Conservation (phyloP, 1,140 invertebrate genomes). For the Hirudo medicinalis region DNA sequence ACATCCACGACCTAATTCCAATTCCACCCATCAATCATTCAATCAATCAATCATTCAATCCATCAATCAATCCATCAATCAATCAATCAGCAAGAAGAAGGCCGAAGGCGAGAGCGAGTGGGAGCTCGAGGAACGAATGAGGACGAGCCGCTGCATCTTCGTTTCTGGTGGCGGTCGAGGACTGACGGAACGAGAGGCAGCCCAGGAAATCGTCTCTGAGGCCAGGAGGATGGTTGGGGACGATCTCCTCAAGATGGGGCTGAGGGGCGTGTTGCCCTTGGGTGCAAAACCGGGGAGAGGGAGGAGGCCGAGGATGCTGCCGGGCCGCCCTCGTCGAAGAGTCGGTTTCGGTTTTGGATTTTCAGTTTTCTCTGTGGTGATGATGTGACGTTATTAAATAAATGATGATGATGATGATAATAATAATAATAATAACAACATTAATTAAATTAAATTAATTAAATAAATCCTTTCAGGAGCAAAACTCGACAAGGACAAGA, state of each 20-base stretch:
- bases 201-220: constrained; percentile 61
- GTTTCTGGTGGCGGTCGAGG: constrained; percentile 62
- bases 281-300: too few relatives aligned
- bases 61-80: constrained; percentile 17
- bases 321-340: too few relatives aligned
- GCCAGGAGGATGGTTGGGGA: constrained; percentile 48
- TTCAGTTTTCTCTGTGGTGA: too few relatives aligned
- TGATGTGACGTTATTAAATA: too few relatives aligned
- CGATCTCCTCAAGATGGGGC: constrained; percentile 34
- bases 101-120: constrained; percentile 55
- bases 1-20: too few relatives aligned
- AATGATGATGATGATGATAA: too few relatives aligned
- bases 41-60: constrained; percentile 24
- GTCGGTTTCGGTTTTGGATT: too few relatives aligned
- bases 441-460: too few relatives aligned
- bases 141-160: constrained; percentile 48
- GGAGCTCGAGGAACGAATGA: constrained; percentile 53
- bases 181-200: constrained; percentile 67
- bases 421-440: too few relatives aligned
- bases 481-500: too few relatives aligned
- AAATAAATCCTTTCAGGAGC: too few relatives aligned
- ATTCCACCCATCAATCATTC: constrained; percentile 17
- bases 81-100: constrained; percentile 50
- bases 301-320: too few relatives aligned
- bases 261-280: constrained; percentile 20